phyloP scores from a whole-genome alignment of 2,797 vertebrate species.

The Gambusia yucatana region DNA sequence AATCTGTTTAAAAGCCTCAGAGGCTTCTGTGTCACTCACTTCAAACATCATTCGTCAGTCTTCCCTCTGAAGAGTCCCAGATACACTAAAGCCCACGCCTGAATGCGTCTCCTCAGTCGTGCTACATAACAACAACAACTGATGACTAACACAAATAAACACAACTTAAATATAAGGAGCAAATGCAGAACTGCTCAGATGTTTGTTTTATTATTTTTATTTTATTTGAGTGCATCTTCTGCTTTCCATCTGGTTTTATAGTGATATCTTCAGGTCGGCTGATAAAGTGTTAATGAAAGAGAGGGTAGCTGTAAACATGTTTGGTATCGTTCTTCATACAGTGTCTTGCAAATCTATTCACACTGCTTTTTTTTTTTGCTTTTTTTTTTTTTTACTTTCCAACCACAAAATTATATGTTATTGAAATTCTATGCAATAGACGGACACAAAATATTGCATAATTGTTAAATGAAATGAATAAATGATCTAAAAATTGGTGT shows the following conservation, averaged over 20 bases:
- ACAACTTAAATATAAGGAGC: constrained; percentile 27
- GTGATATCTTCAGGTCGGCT: constrained; percentile 8
- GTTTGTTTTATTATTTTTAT: not conserved
- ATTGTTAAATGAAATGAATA: not conserved
- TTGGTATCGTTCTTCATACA: constrained; percentile 5
- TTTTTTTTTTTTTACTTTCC: not conserved
- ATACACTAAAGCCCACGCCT: constrained; percentile 15
- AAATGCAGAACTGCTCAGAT: constrained; percentile 13
- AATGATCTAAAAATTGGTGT: not conserved
- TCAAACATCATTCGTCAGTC: constrained; percentile 47
- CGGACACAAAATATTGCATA: not conserved
- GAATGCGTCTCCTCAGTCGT: constrained; percentile 28
- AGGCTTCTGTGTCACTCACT: constrained; percentile 43
- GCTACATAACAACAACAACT: constrained; percentile 26
- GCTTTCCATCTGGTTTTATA: constrained; percentile 25
- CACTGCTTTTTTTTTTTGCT: not conserved
- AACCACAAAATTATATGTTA: not conserved
- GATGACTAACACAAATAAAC: constrained; percentile 52
- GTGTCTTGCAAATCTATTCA: not conserved
- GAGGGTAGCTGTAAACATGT: constrained; percentile 14
- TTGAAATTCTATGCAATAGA: not conserved
- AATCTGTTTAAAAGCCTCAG: constrained; percentile 43
- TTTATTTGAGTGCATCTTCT: constrained; percentile 10
- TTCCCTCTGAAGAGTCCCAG: constrained; percentile 24
- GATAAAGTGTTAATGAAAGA: constrained; percentile 19